phyloP scores from a whole-genome alignment of 2,797 vertebrate species.

The Gephyroberyx darwinii region DNA sequence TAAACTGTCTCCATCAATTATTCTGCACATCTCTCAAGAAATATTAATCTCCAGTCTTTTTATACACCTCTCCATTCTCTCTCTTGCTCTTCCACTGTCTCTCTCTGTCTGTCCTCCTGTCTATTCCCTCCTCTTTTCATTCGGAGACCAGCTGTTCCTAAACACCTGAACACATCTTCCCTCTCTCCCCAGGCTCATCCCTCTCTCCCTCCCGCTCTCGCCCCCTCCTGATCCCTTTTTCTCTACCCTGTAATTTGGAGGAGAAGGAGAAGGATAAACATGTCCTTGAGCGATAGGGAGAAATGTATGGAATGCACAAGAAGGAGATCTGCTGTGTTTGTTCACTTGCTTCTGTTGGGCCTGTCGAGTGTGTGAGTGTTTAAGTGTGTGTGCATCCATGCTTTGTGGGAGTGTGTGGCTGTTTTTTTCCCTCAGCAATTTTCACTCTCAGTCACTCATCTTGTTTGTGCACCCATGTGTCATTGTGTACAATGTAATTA shows the following conservation, averaged over 20 bases:
- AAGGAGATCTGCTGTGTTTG: slow-evolving; percentile 47
- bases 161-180: slow-evolving; percentile 76
- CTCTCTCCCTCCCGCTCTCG: slow-evolving; percentile 11
- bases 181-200: slow-evolving; percentile 30
- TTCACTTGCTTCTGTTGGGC: slow-evolving; percentile 50
- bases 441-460: slow-evolving; percentile 31
- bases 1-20: slow-evolving; percentile 51
- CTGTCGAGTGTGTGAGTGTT: slow-evolving; percentile 21
- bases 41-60: slow-evolving; percentile 59
- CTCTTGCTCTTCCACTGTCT: slow-evolving; percentile 30
- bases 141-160: slow-evolving; percentile 77
- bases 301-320: slow-evolving; percentile 77
- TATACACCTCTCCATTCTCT: slow-evolving; percentile 26
- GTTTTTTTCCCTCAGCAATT: slow-evolving; percentile 24
- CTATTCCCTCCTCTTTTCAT: slow-evolving; percentile 48
- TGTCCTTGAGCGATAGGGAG: slow-evolving; percentile 70
- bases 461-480: slow-evolving; percentile 42
- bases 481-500: slow-evolving; percentile 53
- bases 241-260: slow-evolving; percentile 77
- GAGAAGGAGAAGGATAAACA: slow-evolving; percentile 69
- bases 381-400: not conserved
- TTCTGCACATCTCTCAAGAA: slow-evolving; percentile 60
- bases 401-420: not conserved
- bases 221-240: slow-evolving; percentile 33
- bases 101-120: slow-evolving; percentile 22